Percentiles rank a stretch among this genome's conserved stretches.
Conservation (phyloP, 2,888 invertebrate genomes). For the Rambutsinella grinnellia region DNA sequence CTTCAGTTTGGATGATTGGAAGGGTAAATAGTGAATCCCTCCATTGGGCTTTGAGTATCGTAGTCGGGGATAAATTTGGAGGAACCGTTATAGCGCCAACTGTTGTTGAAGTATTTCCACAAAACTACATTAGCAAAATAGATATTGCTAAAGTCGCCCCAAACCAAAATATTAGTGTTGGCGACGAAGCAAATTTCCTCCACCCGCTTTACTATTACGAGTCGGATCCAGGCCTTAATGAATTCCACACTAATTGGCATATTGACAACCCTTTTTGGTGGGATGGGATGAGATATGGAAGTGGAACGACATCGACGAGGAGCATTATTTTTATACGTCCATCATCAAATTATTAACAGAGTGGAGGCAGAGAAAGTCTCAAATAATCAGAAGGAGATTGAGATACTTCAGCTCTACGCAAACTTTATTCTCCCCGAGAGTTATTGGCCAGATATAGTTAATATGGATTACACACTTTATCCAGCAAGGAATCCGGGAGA, state of each 20-base stretch:
- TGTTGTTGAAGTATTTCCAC: constrained; percentile 19
- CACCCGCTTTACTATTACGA: constrained; percentile 78
- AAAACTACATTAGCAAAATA: constrained; percentile 9
- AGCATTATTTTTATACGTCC: constrained; percentile 76
- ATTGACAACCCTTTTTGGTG: constrained; percentile 77
- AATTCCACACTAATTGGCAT: constrained; percentile 77
- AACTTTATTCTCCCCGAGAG: constrained; percentile 11
- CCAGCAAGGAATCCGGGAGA: not conserved
- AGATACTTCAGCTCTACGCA: constrained; percentile 72
- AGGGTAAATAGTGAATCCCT: constrained; percentile 16
- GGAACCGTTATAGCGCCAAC: constrained; percentile 7
- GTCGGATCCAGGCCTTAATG: constrained; percentile 79
- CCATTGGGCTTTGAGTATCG: constrained; percentile 15
- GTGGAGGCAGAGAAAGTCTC: constrained; percentile 83
- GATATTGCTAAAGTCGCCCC: constrained; percentile 2
- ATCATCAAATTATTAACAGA: constrained; percentile 76
- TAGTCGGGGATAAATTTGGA: constrained; percentile 11
- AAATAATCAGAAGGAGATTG: constrained; percentile 77
- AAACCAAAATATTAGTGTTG: not conserved
- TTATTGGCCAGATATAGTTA: constrained; percentile 24
- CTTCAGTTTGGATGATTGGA: constrained; percentile 18
- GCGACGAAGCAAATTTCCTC: constrained; percentile 73
- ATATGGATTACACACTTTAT: constrained; percentile 10
- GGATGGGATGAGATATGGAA: constrained; percentile 71
- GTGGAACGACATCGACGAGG: constrained; percentile 75